Evolutionary conservation across 2,888 invertebrate species (phyloP).

Genomic region (Charanyca ferruginea): DNA sequence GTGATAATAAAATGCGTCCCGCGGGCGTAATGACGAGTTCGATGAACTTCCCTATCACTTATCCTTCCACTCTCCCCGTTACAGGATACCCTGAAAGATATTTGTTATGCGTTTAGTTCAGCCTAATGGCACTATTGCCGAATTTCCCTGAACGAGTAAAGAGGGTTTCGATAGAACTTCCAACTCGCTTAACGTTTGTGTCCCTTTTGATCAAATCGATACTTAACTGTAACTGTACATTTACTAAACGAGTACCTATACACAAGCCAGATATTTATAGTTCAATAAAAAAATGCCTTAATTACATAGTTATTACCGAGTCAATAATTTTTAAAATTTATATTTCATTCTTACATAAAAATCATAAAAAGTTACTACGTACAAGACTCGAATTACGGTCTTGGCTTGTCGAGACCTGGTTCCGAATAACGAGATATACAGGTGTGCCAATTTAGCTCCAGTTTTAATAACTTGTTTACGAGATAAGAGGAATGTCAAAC

Average conservation of each 20-base stretch:
- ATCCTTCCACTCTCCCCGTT: conserved; percentile 61
- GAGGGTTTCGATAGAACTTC: conserved; percentile 28
- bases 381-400: conserved; percentile 35
- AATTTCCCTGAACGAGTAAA: conserved; percentile 46
- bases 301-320: conserved; percentile 21
- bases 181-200: conserved; percentile 21
- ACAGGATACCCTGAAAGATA: conserved; percentile 59
- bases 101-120: conserved; percentile 64
- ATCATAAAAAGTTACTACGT: conserved; percentile 30
- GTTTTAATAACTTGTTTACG: conserved; percentile 57
- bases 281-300: conserved; percentile 38
- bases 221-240: conserved; percentile 18
- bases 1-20: conserved; percentile 57
- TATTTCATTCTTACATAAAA: conserved; percentile 23
- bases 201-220: conserved; percentile 26
- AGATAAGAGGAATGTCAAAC: conserved; percentile 50
- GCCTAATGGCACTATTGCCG: conserved; percentile 63
- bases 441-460: conserved; percentile 60
- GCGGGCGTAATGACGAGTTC: conserved; percentile 54
- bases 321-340: conserved; percentile 35
- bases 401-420: conserved; percentile 33
- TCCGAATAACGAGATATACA: conserved; percentile 43
- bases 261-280: conserved; percentile 25
- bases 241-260: background rate
- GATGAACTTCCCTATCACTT: conserved; percentile 64